Percentiles rank a stretch among this genome's conserved stretches.
Conservation (phyloP, 1,140 invertebrate genomes). For the Daktulosphaira vitifoliae region DNA sequence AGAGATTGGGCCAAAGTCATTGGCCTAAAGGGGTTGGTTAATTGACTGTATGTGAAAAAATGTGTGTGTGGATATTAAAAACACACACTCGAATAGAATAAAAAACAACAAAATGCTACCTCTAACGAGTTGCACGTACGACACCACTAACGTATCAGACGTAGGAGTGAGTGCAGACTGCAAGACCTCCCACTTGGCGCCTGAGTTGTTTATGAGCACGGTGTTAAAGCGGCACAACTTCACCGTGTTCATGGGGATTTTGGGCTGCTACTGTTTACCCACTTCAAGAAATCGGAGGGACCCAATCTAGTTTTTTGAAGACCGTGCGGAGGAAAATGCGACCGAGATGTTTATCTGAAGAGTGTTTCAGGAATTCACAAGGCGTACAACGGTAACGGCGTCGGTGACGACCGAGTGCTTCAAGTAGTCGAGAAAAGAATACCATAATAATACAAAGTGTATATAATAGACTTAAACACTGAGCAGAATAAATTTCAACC, state of each 20-base stretch:
- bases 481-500: no score
- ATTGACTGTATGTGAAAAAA: no score
- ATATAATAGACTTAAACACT: no score
- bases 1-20: no score
- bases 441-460: no score
- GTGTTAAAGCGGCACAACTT: conserved; percentile 17
- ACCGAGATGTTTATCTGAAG: conserved; percentile 18
- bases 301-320: conserved; percentile 26
- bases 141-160: background rate
- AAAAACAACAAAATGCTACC: conserved; percentile 5
- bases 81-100: no score
- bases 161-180: conserved; percentile 5
- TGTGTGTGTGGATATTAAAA: no score
- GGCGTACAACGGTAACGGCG: background rate
- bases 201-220: conserved; percentile 25
- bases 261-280: conserved; percentile 28
- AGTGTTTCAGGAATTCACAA: conserved; percentile 26
- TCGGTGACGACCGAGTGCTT: background rate
- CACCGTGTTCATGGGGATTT: background rate
- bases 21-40: no score
- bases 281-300: conserved; percentile 13
- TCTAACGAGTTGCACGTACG: conserved; percentile 11
- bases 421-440: conserved; percentile 1
- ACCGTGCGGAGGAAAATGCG: no score
- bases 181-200: conserved; percentile 29